A percentile compares a stretch with the other conserved stretches of the same genome.
Conservation (phyloP, 2,888 invertebrate genomes). For the Drosophila rellima region DNA sequence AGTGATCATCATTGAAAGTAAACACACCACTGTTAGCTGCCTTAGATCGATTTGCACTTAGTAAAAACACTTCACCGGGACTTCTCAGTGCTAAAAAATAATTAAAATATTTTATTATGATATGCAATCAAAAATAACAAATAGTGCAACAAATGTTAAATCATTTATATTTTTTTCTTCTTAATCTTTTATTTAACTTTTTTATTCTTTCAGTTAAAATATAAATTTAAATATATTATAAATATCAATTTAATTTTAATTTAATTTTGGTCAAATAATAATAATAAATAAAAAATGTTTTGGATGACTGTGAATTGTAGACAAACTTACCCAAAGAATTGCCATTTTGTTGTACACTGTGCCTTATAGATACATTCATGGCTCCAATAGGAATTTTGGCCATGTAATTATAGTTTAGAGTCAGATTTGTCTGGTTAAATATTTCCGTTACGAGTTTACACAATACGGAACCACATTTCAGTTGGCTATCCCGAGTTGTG, state of each 20-base stretch:
- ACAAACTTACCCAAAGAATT: conserved; percentile 92
- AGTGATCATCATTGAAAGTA: conserved; percentile 91
- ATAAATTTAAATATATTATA: too few species aligned
- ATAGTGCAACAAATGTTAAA: too few species aligned
- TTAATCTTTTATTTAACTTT: too few species aligned
- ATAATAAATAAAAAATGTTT: too few species aligned
- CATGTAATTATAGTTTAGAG: conserved; percentile 93
- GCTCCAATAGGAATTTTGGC: conserved; percentile 94
- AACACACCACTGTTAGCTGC: conserved; percentile 89
- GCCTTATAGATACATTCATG: conserved; percentile 93
- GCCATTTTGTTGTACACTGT: conserved; percentile 85
- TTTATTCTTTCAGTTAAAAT: too few species aligned
- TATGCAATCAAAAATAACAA: too few species aligned
- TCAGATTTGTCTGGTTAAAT: conserved; percentile 91
- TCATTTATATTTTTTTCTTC: too few species aligned
- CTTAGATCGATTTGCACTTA: conserved; percentile 91
- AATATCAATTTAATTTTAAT: too few species aligned
- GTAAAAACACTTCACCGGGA: conserved; percentile 91
- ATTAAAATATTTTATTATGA: too few species aligned
- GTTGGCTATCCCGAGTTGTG: conserved; percentile 80
- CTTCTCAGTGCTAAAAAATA: conserved; percentile 93
- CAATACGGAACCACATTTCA: conserved; percentile 86
- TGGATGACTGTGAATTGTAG: neutral
- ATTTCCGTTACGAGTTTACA: conserved; percentile 93
- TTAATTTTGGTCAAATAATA: too few species aligned